Conservation (phyloP, 2,888 invertebrate genomes). For the Macrophya alboannulata region DNA sequence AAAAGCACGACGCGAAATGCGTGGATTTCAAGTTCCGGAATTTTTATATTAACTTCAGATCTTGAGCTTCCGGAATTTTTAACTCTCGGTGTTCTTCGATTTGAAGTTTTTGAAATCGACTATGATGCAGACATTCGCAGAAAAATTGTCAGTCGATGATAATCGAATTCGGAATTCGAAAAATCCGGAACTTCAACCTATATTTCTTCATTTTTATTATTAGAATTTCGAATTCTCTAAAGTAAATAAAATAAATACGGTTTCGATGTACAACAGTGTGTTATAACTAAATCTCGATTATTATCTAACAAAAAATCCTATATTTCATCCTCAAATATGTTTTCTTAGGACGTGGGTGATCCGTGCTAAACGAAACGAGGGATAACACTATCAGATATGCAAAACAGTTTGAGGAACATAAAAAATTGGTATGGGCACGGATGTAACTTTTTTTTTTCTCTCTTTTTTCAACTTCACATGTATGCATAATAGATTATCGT, state of each 20-base stretch:
- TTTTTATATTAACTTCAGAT: no score
- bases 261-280: neutral
- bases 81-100: no score
- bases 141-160: no score
- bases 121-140: no score
- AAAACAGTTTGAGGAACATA: conserved; percentile 2
- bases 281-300: neutral
- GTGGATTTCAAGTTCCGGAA: no score
- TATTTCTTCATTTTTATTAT: neutral
- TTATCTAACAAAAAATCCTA: neutral
- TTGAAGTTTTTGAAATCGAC: no score
- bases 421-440: neutral
- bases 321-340: neutral
- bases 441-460: neutral
- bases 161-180: no score
- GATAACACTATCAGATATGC: neutral
- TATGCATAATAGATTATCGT: conserved; percentile 11
- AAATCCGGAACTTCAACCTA: no score
- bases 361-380: neutral
- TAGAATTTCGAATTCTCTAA: neutral
- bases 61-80: no score
- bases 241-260: neutral
- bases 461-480: neutral
- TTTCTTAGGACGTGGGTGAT: neutral
- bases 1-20: no score